These are phyloP conservation scores for Operophtera brumata DNA, from an alignment of 2,888 invertebrate genomes.

Conservation along the genomic window DNA sequence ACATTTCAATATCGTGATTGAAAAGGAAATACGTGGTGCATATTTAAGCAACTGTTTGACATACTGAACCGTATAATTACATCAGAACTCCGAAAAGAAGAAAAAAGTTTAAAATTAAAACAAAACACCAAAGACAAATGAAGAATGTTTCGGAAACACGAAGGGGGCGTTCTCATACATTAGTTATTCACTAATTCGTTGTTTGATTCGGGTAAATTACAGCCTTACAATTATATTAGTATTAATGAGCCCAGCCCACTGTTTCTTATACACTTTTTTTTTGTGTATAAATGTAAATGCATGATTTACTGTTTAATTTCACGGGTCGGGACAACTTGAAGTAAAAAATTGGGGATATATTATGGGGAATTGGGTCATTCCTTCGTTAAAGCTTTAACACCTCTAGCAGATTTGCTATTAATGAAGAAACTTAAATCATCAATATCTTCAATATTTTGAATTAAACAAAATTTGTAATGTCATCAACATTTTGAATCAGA, in stretches of 20 bases:
- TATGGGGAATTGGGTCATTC: too few relatives aligned
- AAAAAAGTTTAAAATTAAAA: conserved; percentile 45
- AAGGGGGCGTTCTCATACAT: conserved; percentile 73
- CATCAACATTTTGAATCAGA: too few relatives aligned
- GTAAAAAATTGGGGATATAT: background rate
- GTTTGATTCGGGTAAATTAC: conserved; percentile 73
- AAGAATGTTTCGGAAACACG: conserved; percentile 65
- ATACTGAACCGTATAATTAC: conserved; percentile 57
- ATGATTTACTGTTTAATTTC: conserved; percentile 5
- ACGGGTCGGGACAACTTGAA: background rate
- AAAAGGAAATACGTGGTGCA: conserved; percentile 21
- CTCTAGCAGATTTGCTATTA: too few relatives aligned
- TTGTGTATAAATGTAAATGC: conserved; percentile 26
- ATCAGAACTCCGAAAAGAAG: conserved; percentile 47
- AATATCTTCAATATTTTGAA: too few relatives aligned
- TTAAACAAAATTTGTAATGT: too few relatives aligned
- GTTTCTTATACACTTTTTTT: conserved; percentile 55
- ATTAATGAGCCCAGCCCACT: conserved; percentile 69
- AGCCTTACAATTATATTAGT: conserved; percentile 75
- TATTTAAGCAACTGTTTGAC: conserved; percentile 35
- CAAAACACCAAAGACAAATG: conserved; percentile 67
- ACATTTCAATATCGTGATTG: conserved; percentile 17
- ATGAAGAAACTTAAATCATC: too few relatives aligned
- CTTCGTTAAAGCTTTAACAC: background rate
- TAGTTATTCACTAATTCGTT: conserved; percentile 78